Evolutionary conservation across 1,140 invertebrate species (phyloP), one percentile per base, ranked within the genome.

Genomic region (Scaptomyza montana): DNA sequence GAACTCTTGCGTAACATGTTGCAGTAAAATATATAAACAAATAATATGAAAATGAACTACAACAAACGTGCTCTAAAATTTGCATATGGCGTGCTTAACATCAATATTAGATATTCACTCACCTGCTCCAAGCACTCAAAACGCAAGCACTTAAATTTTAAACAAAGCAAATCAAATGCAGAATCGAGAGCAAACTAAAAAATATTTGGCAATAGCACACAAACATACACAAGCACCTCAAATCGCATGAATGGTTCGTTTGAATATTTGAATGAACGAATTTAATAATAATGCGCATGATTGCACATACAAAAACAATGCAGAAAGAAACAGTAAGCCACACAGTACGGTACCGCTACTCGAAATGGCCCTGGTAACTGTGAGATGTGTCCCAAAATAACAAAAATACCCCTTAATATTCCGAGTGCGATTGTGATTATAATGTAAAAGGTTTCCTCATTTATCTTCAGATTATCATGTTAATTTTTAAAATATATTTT

Each of bases 211-310:
- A 66, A 61, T 53, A 28, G 45, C 16, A 60, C 6, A 43, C 9
- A 50, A 16, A 63, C 13, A 53, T 5, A 21, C 41, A 64, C 21
- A 43, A 19, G 51, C 13, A 54, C 43, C 6, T 13, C 16, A 74
- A 63, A 46, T 81, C 74, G 76, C 63, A 71, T 84, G 76, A 84
- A 85, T 77, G 60, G 79, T 80, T 79, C 45, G 64, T 51, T 61
- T 71, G 21, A 25, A 25, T 25, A 25, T 3, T 3, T 25, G 67
- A 64, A 78, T 78, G 76, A 69, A 54, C 75, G 72, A 75, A 72
- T 73, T 74, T 64, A 84, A 82, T 78, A 84, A 82, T 78, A 82
- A 66, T 76, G 71, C 63, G 80, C 80, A 68, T 78, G 80, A 78
- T 75, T 78, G 71, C 80, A 72, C 80, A 78, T 51, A 51, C 67